Base-by-base conservation (phyloP, 1,140 invertebrate genomes). In the Penaeus japonicus region DNA sequence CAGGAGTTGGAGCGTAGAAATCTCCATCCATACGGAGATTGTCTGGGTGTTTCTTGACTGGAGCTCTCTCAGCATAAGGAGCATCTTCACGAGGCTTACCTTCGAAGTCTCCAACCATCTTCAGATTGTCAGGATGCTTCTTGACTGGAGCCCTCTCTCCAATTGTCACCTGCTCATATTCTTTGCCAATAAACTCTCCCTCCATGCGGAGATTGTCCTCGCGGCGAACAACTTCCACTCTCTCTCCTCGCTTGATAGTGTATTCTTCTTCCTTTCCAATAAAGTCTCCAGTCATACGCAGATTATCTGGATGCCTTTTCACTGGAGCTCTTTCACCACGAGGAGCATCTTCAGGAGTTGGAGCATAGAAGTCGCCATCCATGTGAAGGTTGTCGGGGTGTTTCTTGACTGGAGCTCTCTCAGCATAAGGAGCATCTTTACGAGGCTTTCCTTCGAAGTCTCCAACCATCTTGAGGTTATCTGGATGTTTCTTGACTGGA, bases 311-410 rank as follows among this genome's bases (percentile, higher is more conserved):
- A 55, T 80, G 84, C 39, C 62, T 86, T 32, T 80, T 65, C 4
- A 87, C 24, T 47, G 89, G 18, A 39, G 39, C 39, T 4, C 39
- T 39, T 39, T 39, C 39, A 39, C 39, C 39, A 39, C 39, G 39
- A 7, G 39, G 39, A 7, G 39, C 39, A 39, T 39, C 39, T 39
- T 39, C 39, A 7, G 39, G 39, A 10, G 39, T 39, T 4, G 90
- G 75, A 47, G 91, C 91, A 15, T 92, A 91, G 15, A 94, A 93
- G 85, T 93, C 92, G 15, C 94, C 94, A 62, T 85, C 84, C 84
- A 89, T 75, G 62, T 91, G 94, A 93, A 95, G 89, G 91, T 95
- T 95, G 89, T 95, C 94, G 32, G 92, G 92, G 78, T 93, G 93
- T 82, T 92, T 92, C 5, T 93, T 92, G 0, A 92, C 91, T 0